Evolutionary conservation across 2,888 invertebrate genomes (phyloP), one percentile per base, ranked within the genome.

Genomic region (Polietes domitor): DNA sequence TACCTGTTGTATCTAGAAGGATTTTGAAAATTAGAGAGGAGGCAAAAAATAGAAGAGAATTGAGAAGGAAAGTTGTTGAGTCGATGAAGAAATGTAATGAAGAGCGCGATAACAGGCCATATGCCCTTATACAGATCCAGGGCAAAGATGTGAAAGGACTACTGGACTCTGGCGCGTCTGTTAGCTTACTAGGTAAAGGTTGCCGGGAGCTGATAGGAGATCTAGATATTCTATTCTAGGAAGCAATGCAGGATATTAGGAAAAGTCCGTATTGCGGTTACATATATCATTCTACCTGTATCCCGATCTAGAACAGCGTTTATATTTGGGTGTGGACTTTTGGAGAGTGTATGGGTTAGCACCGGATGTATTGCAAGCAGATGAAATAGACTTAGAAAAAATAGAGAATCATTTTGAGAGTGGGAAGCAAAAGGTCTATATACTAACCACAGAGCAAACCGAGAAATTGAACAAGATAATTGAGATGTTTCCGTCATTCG

Each of bases 271-370:
- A 9, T 50, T 19, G 17, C 50, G 4, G 50, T 50, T 19, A 19
- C n/a, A 50, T 50, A 50, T 19, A 19, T 12, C 1, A 28, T 28
- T 61, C 9, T 61, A 28, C 43, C 26, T 68, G 5, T 68, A 43
- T 37, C 41, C 17, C 2, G 65, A 75, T 47, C 58, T 75, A 17
- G 75, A 75, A 9, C 75, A 75, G n/a, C 1, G 24, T 10, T 4
- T 75, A 17, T 63, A 63, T 50, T n/a, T 28, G 7, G 75, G 63
- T 1, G 58, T 47, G 2, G 65, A 75, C 26, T 75, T 75, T 9
- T 58, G 74, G 74, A 58, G 26, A 24, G 15, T 9, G n/a, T 41
- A 26, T 63, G 12, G 12, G 3, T 10, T 58, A 47, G 58, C 43
- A 12, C 61, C 61, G 9, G n/a, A 28, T n/a, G 28, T 61, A 3